Base-by-base conservation (phyloP, 2,888 invertebrate genomes). In the Colostygia pectinataria region DNA sequence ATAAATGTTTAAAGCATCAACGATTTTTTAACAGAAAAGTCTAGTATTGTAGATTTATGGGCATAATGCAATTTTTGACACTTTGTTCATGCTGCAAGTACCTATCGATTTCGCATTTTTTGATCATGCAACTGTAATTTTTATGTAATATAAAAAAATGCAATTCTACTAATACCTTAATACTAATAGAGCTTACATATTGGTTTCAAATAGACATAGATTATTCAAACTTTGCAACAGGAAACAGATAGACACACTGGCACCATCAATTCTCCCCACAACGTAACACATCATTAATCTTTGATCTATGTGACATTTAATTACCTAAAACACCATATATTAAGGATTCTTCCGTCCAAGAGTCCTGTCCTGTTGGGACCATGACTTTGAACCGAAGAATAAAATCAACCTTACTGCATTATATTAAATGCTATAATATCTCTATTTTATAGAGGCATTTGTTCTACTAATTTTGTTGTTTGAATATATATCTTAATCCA, bases 321-420 rank as follows among this genome's bases (percentile, higher is more conserved):
- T 90, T 90, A 90, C 89, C 88, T 86, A 87, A 86, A 87, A 87
- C 86, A 88, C 86, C 86, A 88, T 90, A 89, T 87, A 89, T 88
- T 85, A 79, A 71, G 71, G 75, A 77, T 84, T 86, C 88, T 88
- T 89, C 88, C 89, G 83, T 77, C 76, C 71, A 49, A 52, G 37
- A 52, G 41, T 46, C 74, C 67, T 65, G 74, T 4, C 9, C 7
- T 72, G 72, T n/a, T 68, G 73, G 71, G 71, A 55, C 66, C 59
- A 59, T 69, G 59, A 65, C 57, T 61, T 53, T 57, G 66, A 62
- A 67, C 53, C 13, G 12, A 3, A 7, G n/a, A n/a, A 29, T 0
- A 44, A 44, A 46, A 48, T 40, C 1, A 3, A 41, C 28, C 29
- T 39, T 50, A 31, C 20, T 9, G 0, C 20, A 0, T 27, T 8